Base-by-base conservation (phyloP, 2,113 vertebrate species). In the Hemibagrus wyckioides region DNA sequence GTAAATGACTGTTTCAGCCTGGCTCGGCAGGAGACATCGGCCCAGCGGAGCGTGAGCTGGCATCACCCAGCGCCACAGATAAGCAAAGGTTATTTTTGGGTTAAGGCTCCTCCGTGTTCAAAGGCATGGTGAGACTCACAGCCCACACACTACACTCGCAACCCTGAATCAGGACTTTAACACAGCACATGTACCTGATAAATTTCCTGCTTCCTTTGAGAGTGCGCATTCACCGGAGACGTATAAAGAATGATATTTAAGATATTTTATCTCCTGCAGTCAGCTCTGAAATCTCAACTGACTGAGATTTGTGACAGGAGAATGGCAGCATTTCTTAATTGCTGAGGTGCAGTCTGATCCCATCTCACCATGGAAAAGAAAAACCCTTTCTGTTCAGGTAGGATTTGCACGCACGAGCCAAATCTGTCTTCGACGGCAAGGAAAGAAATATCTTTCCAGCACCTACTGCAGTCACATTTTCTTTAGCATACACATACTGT, bases 21-120 rank as follows among this genome's bases (percentile, higher is more conserved):
- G 80, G 88, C 91, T 88, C 92, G 85, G 90, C 87, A n/a, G 88
- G 92, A 92, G 88, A 89, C 90, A 88, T 93, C 88, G 92, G 73
- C 90, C 88, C 90, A 90, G 88, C 48, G 80, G 85, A 92, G 91
- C 91, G 80, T 93, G 90, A n/a, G 86, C 89, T 89, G 84, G 88
- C 89, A 90, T 83, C 89, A 87, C 67, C 86, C 89, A 83, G 85
- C 85, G 80, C 91, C 91, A 86, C 88, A 90, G 85, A 89, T 87
- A 79, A 85, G 75, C 54, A 67, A 50, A 82, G 90, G 92, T 92
- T 94, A 94, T 94, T 94, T 94, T 94, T 88, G 93, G 92, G 92
- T 88, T 87, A 76, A 67, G 85, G 82, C 90, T 92, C 90, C 89
- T 93, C 88, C 89, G 82, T 91, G 91, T 92, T 92, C 87, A 91